phyloP scores from a whole-genome alignment of 2,888 invertebrate genomes.

The Orthonevra nobilis region DNA sequence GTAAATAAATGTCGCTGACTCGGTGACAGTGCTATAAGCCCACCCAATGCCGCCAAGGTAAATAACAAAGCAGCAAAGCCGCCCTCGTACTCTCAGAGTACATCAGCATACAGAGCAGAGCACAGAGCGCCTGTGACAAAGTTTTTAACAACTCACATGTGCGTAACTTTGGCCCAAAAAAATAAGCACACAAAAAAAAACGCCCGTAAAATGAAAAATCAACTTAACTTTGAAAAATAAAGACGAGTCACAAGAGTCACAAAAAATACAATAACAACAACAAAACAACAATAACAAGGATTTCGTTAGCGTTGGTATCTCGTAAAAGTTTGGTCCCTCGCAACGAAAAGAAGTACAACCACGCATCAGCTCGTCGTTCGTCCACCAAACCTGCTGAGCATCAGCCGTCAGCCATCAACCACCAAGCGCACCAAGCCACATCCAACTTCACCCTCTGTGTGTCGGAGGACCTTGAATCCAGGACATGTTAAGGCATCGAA shows the following conservation, averaged over 20 bases:
- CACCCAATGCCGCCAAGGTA: not conserved
- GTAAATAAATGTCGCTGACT: constrained; percentile 45
- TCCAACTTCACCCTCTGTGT: too few species aligned
- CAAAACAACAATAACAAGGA: constrained; percentile 22
- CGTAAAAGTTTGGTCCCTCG: constrained; percentile 29
- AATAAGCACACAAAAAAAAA: constrained; percentile 21
- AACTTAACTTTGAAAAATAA: constrained; percentile 44
- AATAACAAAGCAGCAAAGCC: not conserved
- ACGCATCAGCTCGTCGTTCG: constrained; percentile 19
- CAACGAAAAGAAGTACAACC: not conserved
- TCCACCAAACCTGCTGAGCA: constrained; percentile 2
- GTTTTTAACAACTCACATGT: constrained; percentile 58
- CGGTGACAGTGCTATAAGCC: constrained; percentile 3
- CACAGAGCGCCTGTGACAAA: constrained; percentile 36
- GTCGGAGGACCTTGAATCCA: not conserved
- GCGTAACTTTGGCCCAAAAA: too few species aligned
- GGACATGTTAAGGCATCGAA: not conserved
- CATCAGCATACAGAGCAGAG: not conserved
- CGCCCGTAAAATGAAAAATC: constrained; percentile 49
- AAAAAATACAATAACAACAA: not conserved
- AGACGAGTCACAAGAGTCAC: constrained; percentile 17
- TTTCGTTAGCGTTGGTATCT: constrained; percentile 38
- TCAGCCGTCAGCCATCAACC: not conserved
- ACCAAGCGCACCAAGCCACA: too few species aligned
- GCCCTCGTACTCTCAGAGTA: too few species aligned